Percentiles rank a stretch among this genome's conserved stretches.
phyloP scores from a whole-genome alignment of 1,140 invertebrate genomes.

The Globodera rostochiensis region DNA sequence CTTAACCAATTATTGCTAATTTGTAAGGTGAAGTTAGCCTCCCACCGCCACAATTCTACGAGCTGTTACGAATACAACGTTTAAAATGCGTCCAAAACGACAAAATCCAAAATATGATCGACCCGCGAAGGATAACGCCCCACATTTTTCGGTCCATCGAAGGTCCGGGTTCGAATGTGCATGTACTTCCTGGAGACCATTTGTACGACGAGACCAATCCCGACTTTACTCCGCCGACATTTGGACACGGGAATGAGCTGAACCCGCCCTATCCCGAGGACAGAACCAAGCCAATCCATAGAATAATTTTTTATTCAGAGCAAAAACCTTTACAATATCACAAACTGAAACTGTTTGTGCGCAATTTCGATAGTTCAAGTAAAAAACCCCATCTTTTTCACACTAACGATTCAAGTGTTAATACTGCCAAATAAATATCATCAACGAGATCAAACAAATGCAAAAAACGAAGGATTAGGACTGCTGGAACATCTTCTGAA shows the following conservation, averaged over 20 bases:
- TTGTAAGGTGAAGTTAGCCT: slow-evolving; percentile 35
- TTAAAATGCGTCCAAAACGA: slow-evolving; percentile 21
- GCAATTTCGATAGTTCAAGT: not conserved
- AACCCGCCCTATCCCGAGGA: slow-evolving; percentile 11
- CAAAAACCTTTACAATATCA: slow-evolving; percentile 3
- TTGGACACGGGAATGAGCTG: not conserved
- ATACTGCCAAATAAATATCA: no score
- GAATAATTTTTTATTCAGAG: slow-evolving; percentile 32
- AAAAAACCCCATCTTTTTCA: not conserved
- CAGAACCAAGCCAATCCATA: slow-evolving; percentile 31
- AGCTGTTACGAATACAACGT: slow-evolving; percentile 15
- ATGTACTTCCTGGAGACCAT: slow-evolving; percentile 39
- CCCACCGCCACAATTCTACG: slow-evolving; percentile 48
- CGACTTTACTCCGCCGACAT: slow-evolving; percentile 20
- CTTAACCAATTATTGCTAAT: slow-evolving; percentile 18
- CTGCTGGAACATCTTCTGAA: slow-evolving; percentile 5
- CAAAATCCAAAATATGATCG: slow-evolving; percentile 15
- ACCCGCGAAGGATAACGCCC: slow-evolving; percentile 33
- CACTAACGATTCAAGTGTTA: not conserved
- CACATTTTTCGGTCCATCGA: slow-evolving; percentile 28
- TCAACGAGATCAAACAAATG: no score
- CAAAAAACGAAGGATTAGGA: not conserved
- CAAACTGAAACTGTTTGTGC: slow-evolving; percentile 14
- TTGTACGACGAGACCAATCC: slow-evolving; percentile 31
- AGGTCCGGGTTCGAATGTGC: not conserved